Evolutionary conservation across 2,113 vertebrate species (phyloP), one percentile per base, ranked within the genome.

Genomic region (Marcusenius ussheri): DNA sequence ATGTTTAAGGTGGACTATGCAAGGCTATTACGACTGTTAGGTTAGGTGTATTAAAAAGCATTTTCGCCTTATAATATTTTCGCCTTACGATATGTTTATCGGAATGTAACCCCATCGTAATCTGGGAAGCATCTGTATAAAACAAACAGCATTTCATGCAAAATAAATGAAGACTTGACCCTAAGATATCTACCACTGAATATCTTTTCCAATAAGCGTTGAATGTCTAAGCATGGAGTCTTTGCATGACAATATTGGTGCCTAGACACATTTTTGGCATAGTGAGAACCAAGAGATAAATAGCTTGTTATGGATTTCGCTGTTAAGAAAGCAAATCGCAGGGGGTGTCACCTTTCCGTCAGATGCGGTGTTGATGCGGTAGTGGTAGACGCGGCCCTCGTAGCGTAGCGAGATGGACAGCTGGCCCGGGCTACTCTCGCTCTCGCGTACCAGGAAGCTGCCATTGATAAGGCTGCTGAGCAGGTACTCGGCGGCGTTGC

Each of bases 321-420:
- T 5, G 17, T 58, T 24, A 74, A 66, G 39, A 84, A 15, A 70
- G n/a, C 80, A n/a, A n/a, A n/a, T 21, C 15, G 19, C 31, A 10
- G 42, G 35, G 31, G 49, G 17, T 3, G 2, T 80, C 95, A 99
- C 98, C 98, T 99, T 99, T 91, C 96, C 97, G 53, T 99, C 98
- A 0, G 97, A 94, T 90, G 97, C 94, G 13, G 97, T 99, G 93
- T 99, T 99, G 96, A 99, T 99, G 93, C 98, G 96, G 96, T 99
- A 99, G 97, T 99, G 98, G 95, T 99, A 99, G 87, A 99, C 98
- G 2, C 98, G 97, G 4, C 98, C 98, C 91, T 99, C 98, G 3
- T 99, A 99, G 93, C 98, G 96, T 92, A 99, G 97, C 3, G 98
- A 99, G 93, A 99, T 99, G 15, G 98, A 99, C 3, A 99, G 93